Evolutionary conservation across 2,797 vertebrate genomes (phyloP).

Genomic region (Falco cherrug): DNA sequence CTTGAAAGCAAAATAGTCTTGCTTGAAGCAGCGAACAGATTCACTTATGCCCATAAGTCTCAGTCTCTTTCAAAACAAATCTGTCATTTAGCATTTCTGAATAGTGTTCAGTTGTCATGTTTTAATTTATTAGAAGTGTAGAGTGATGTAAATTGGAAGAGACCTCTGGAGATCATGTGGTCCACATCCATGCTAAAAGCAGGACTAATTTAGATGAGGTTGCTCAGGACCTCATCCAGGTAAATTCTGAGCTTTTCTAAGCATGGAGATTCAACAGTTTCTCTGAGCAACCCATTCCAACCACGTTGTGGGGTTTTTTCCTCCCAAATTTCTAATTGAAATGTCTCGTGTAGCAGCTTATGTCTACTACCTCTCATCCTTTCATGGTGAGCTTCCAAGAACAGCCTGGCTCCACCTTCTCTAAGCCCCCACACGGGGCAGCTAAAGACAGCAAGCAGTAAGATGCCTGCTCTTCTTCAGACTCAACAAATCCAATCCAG

Average conservation of each 20-base stretch:
- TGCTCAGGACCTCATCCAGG: neutral
- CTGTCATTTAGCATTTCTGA: neutral
- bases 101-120: neutral
- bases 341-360: neutral
- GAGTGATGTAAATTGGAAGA: neutral
- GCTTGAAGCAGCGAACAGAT: neutral
- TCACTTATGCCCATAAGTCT: neutral
- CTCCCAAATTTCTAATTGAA: neutral
- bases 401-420: neutral
- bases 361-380: neutral
- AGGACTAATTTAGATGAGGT: neutral
- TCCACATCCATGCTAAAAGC: neutral
- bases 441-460: neutral
- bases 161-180: neutral
- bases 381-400: neutral
- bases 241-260: neutral
- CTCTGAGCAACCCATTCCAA: neutral
- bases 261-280: neutral
- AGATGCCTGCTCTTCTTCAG: neutral
- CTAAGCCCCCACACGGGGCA: neutral
- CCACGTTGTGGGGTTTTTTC: neutral
- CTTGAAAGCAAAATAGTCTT: neutral
- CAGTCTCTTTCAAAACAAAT: neutral
- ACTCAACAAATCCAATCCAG: neutral
- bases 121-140: neutral